phyloP scores from a whole-genome alignment of 2,888 invertebrate species.

The Spatulosminthurus flaviceps region DNA sequence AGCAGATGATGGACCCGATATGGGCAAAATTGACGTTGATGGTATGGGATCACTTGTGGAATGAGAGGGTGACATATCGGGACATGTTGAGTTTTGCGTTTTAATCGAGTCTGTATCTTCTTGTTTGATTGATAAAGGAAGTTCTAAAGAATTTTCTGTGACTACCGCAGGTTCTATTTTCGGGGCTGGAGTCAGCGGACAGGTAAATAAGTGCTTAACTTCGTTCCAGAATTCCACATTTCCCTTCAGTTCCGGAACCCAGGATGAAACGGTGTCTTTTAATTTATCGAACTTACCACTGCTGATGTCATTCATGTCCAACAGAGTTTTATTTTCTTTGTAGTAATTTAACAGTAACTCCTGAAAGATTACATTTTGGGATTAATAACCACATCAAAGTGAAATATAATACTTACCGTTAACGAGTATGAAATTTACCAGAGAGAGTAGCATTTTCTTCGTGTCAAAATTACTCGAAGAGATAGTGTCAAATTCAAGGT shows the following conservation, averaged over 20 bases:
- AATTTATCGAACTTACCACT: slow-evolving; percentile 60
- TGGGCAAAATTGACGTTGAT: slow-evolving; percentile 27
- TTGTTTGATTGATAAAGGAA: neutral
- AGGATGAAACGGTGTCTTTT: slow-evolving; percentile 60
- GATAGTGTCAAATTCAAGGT: slow-evolving; percentile 76
- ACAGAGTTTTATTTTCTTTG: slow-evolving; percentile 60
- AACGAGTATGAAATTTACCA: slow-evolving; percentile 49
- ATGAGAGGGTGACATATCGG: neutral
- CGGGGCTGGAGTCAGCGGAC: slow-evolving; percentile 38
- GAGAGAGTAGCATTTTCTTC: slow-evolving; percentile 57
- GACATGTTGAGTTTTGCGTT: neutral
- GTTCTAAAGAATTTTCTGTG: neutral
- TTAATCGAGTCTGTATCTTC: neutral
- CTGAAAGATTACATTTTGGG: slow-evolving; percentile 41
- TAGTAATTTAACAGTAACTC: slow-evolving; percentile 61
- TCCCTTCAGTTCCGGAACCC: slow-evolving; percentile 59
- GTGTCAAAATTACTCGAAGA: slow-evolving; percentile 57
- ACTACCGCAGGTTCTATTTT: neutral
- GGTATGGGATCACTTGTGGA: slow-evolving; percentile 6
- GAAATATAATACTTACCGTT: neutral
- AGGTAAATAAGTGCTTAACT: slow-evolving; percentile 55
- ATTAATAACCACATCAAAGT: neutral
- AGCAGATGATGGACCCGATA: slow-evolving; percentile 21
- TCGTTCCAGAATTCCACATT: slow-evolving; percentile 63
- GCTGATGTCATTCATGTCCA: slow-evolving; percentile 61